phyloP scores from a whole-genome alignment of 2,888 invertebrate genomes.

The Hyposoter didymator region DNA sequence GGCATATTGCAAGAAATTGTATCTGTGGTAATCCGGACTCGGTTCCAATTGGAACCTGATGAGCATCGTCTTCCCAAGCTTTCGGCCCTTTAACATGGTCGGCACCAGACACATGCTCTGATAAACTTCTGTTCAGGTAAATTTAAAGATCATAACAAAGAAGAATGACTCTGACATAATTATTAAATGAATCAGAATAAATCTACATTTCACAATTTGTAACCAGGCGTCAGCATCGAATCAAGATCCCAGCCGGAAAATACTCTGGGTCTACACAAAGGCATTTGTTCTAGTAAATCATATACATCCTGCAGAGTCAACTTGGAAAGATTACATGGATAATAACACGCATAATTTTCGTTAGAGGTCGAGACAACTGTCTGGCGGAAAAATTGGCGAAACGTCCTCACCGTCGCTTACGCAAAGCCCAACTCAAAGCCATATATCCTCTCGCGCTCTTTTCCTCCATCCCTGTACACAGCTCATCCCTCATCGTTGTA shows the following conservation, averaged over 20 bases:
- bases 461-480: conserved; percentile 26
- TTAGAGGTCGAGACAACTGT: conserved; percentile 14
- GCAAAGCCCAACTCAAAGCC: not conserved
- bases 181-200: not conserved
- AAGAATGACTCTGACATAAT: not conserved
- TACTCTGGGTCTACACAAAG: not conserved
- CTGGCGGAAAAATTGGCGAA: conserved; percentile 8
- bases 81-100: no score
- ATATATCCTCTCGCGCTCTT: conserved; percentile 26
- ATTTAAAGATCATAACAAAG: not conserved
- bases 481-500: conserved; percentile 49
- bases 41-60: no score
- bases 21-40: no score
- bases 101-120: no score
- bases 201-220: not conserved
- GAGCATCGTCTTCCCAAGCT: no score
- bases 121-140: no score
- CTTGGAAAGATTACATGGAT: conserved; percentile 8
- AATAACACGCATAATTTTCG: conserved; percentile 14
- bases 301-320: conserved; percentile 13
- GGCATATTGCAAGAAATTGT: no score
- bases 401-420: conserved; percentile 5
- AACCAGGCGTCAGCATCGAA: not conserved
- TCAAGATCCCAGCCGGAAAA: not conserved
- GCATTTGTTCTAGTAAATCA: conserved; percentile 5